Base-by-base conservation (phyloP, 2,113 vertebrate species). In the Donacobius atricapilla region DNA sequence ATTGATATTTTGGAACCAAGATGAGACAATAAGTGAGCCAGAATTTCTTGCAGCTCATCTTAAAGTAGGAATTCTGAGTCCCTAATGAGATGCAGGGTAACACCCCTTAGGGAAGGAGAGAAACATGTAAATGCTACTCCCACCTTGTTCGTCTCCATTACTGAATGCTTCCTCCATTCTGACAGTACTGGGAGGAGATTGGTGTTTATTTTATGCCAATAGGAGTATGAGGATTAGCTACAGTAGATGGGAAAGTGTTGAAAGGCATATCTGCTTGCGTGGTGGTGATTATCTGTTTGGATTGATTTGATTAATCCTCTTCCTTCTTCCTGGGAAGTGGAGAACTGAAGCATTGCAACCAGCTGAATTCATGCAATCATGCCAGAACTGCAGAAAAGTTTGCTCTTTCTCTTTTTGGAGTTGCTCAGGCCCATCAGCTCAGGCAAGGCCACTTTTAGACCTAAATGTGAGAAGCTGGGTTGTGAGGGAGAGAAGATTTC, bases 51-150 rank as follows among this genome's bases (percentile, higher is more conserved):
- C 23, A 77, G 9, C 16, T 88, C 44, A 33, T 37, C 50, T 63
- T 75, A 78, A 30, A 71, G 17, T 27, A 75, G 22, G 31, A 58
- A 10, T 28, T 76, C 22, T 63, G 21, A 63, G 12, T 58, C 15
- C 25, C 19, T 58, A 76, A 50, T 0, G 0, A 27, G 0, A 27
- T 47, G 20, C 45, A 73, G 10, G 11, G 7, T 75, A 61, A 57
- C 42, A 50, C 5, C 15, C 75, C 33, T 37, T 35, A 31, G 9
- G 11, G n/a, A 53, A 51, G 39, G 10, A 89, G 5, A 87, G 30
- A 78, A 84, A 14, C 25, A 20, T 1, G 0, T 15, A 78, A 87
- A 54, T 2, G 0, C 11, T 82, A 18, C 10, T 87, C 18, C n/a
- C 7, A 42, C 22, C 23, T 47, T 68, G 21, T 53, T 60, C 21